Conservation (phyloP, 2,888 invertebrate genomes). For the Ennomos fuscantarius region DNA sequence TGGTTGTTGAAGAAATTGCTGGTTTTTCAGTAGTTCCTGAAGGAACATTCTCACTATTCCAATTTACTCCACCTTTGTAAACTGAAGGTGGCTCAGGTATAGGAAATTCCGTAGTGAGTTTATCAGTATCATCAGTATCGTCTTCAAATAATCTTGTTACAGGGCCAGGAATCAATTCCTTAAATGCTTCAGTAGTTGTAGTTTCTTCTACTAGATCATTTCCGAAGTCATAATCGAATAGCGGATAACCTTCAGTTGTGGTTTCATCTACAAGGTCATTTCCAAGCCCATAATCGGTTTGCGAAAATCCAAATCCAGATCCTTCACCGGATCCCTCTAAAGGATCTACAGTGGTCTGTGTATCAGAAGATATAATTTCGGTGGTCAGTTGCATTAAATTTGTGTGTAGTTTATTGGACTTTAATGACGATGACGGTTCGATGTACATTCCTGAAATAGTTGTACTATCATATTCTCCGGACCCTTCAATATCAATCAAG, state of each 20-base stretch:
- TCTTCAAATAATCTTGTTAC: constrained; percentile 58
- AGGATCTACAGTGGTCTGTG: constrained; percentile 63
- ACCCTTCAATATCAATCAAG: constrained; percentile 64
- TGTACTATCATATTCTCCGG: constrained; percentile 70
- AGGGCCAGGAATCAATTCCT: constrained; percentile 60
- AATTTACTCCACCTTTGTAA: constrained; percentile 64
- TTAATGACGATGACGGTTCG: constrained; percentile 40
- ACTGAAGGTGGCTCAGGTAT: constrained; percentile 58
- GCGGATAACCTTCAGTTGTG: constrained; percentile 54
- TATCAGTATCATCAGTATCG: constrained; percentile 59
- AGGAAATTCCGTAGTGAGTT: constrained; percentile 68
- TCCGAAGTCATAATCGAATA: constrained; percentile 41
- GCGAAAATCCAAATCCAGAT: constrained; percentile 47
- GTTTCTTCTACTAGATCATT: constrained; percentile 46
- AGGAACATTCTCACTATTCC: constrained; percentile 56
- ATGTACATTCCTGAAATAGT: constrained; percentile 70
- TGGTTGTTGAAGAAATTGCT: constrained; percentile 58
- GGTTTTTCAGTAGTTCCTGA: constrained; percentile 56
- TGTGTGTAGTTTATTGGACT: constrained; percentile 39
- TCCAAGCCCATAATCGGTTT: constrained; percentile 41
- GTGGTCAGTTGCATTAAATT: constrained; percentile 38
- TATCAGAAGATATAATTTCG: constrained; percentile 56
- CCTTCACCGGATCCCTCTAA: constrained; percentile 61
- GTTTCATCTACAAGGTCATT: constrained; percentile 46
- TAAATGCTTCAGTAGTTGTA: constrained; percentile 56